Base-by-base conservation (phyloP, 2,113 vertebrate species). In the Trachemys scripta region DNA sequence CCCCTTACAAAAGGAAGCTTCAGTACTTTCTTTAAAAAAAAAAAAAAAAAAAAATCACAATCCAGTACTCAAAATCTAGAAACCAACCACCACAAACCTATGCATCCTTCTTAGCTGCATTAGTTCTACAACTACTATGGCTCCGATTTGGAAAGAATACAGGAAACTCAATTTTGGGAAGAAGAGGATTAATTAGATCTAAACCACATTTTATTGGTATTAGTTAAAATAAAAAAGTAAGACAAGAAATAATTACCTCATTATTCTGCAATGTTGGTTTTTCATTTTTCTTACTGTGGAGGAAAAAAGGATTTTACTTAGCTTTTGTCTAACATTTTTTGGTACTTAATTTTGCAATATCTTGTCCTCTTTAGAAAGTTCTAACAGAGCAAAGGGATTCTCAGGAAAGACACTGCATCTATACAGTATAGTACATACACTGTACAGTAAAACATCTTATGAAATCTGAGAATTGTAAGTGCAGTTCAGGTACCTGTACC, bases 241-340 rank as follows among this genome's bases (percentile, higher is more conserved):
- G 8, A 54, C 8, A 35, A 94, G 92, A 89, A 97, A 97, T 6
- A 97, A 98, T 98, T 98, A 99, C 99, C 98, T 99, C 99, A 95
- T 98, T 98, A 96, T 94, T 98, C 96, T 98, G 96, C 90, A 97
- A 85, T 5, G 98, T 82, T 79, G 98, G 98, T 49, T 99, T 98
- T 89, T 98, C 98, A 97, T 95, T 98, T 98, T 99, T 99, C 97
- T 98, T 99, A 96, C 99, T 99, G 98, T 54, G 97, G 90, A 97
- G 31, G 88, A 95, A 97, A 97, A 92, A 84, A 89, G 62, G 38
- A 93, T 81, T 95, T 88, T 86, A 80, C 10, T 97, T 97, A 76
- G 90, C 62, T 95, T 90, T 95, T 95, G 82, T 38, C 78, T 3
- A 35, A 5, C 76, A 80, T 89, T 80, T 27, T 96, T 96, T 93